Evolutionary conservation across 2,797 vertebrate species (phyloP), one percentile per base, ranked within the genome.

Genomic region (Neoniphon sammara): DNA sequence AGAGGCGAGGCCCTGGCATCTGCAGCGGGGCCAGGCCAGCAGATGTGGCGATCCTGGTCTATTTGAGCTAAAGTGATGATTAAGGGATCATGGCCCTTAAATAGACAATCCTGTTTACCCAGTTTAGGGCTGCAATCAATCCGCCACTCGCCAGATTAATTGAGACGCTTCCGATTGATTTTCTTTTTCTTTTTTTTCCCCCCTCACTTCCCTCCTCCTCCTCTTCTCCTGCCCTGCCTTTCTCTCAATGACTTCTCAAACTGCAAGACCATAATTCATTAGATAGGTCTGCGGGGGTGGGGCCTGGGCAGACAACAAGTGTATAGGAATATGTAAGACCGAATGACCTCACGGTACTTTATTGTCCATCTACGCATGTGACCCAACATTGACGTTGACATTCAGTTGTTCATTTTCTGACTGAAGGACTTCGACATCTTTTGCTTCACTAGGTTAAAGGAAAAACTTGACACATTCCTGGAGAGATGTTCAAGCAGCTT

Each of bases 151-250:
- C 83, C 90, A 94, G 94, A 95, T 94, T 94, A 93, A 95, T 93
- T 95, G 95, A 95, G 94, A 94, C 91, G 92, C 93, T 93, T 89
- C 85, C 85, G 85, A 94, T 95, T 90, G 93, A 95, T 96, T 94
- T 94, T 89, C 71, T 69, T 80, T 53, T 62, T 78, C 31, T 82
- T 60, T 57, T 44, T 61, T 25, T 15, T 21, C 61, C 25, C 71
- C 50, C 39, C 42, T 64, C 46, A 25, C 42, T 61, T 63, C 47
- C 70, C 59, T 80, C 59, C 61, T 56, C 70, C 76, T 70, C 73
- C 15, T 83, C 75, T 30, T 17, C 84, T 86, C 56, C 70, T 75
- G 71, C 70, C 73, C 74, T 54, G 82, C 85, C 86, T 86, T 84
- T 83, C 81, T 83, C 84, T 90, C 90, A 90, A 89, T 91, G 82